Evolutionary conservation across 1,140 invertebrate genomes (phyloP).

Genomic region (Leptinotarsa lineolata): DNA sequence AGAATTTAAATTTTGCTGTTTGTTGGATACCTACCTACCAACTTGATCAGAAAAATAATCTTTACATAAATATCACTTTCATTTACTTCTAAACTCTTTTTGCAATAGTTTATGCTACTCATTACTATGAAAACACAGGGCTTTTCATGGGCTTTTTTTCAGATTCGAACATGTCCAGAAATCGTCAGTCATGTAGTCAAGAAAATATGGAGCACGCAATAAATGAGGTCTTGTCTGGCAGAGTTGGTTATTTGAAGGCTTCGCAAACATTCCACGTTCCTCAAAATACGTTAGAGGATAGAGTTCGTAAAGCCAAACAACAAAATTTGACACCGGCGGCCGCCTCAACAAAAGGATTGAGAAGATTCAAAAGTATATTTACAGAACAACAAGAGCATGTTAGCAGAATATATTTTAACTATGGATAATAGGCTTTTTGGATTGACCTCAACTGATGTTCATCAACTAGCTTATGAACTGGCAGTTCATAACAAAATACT

Average conservation of each 20-base stretch:
- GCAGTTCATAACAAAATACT: too few relatives aligned
- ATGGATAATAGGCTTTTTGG: constrained; percentile 3
- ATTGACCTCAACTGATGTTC: not conserved
- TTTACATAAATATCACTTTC: too few relatives aligned
- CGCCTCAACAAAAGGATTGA: not conserved
- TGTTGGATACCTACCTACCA: too few relatives aligned
- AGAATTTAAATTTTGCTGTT: too few relatives aligned
- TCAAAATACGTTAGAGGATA: not conserved
- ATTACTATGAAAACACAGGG: too few relatives aligned
- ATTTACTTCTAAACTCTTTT: too few relatives aligned
- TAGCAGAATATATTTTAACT: not conserved
- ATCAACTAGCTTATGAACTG: not conserved
- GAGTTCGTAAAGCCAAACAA: not conserved
- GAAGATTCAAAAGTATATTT: constrained; percentile 4
- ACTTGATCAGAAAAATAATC: too few relatives aligned
- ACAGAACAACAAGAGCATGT: not conserved
- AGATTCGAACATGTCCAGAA: not conserved
- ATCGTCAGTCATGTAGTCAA: not conserved
- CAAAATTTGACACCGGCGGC: too few relatives aligned
- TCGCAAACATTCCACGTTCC: constrained; percentile 5
- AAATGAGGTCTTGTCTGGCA: not conserved
- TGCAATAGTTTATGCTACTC: too few relatives aligned
- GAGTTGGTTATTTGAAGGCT: not conserved
- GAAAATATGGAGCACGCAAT: not conserved
- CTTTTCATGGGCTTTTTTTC: too few relatives aligned